These are phyloP conservation scores for Stratiomys singularior DNA, from an alignment of 2,888 invertebrate species.

Conservation along the genomic window DNA sequence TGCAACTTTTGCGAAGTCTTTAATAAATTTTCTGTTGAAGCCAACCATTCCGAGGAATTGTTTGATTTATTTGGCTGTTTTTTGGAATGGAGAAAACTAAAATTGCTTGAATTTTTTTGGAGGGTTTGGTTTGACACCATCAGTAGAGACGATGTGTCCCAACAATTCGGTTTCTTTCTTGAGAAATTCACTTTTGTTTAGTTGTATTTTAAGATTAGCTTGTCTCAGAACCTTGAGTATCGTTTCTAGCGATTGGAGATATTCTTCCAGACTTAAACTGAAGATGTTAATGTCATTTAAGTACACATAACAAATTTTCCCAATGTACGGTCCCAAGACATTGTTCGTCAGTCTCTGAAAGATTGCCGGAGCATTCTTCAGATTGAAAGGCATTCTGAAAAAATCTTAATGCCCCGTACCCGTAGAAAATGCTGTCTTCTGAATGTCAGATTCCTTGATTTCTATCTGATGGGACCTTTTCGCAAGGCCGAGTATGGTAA, in stretches of 20 bases:
- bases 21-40: slow-evolving; percentile 30
- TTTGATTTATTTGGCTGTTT: slow-evolving; percentile 25
- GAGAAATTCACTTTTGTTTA: background rate
- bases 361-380: slow-evolving; percentile 49
- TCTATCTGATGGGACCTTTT: slow-evolving; percentile 47
- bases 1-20: slow-evolving; percentile 11
- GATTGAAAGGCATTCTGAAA: slow-evolving; percentile 48
- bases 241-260: slow-evolving; percentile 52
- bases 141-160: background rate
- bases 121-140: slow-evolving; percentile 7
- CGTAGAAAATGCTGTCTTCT: slow-evolving; percentile 56
- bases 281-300: slow-evolving; percentile 58
- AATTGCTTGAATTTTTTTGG: slow-evolving; percentile 10
- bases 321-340: slow-evolving; percentile 53
- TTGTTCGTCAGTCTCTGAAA: slow-evolving; percentile 53
- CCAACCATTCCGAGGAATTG: slow-evolving; percentile 24
- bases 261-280: slow-evolving; percentile 55
- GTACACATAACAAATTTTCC: slow-evolving; percentile 56
- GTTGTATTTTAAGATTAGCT: background rate
- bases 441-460: background rate
- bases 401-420: slow-evolving; percentile 48
- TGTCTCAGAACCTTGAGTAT: slow-evolving; percentile 52
- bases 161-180: slow-evolving; percentile 19
- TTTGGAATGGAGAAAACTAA: background rate
- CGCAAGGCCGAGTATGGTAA: slow-evolving; percentile 26